Base-by-base conservation (phyloP, 2,797 vertebrate genomes). In the Craterocephalus amniculus region DNA sequence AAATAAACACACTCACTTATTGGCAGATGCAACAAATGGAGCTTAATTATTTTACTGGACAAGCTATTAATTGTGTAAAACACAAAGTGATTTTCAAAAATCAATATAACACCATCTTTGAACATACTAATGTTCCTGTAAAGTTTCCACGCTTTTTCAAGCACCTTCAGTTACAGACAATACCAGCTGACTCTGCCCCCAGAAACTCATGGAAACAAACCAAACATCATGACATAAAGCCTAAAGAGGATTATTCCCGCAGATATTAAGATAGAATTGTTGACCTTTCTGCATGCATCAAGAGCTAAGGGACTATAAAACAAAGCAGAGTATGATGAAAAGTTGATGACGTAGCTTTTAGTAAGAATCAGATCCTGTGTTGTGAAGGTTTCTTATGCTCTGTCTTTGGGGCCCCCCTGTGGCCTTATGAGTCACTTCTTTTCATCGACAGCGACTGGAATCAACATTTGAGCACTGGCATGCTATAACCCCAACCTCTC, bases 321-420 rank as follows among this genome's bases (percentile, higher is more conserved):
- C 60, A 64, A 16, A 36, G 20, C 4, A 58, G 35, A 62, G 34
- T 18, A 65, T 9, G 12, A 36, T 10, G 40, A 58, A 58, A 40
- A 79, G 58, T 55, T 32, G 24, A 59, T 63, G 73, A 20, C 45
- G 14, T 49, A 48, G 77, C 59, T 56, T 40, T 60, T 9, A 43
- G 24, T 48, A 36, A 72, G 63, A 72, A 36, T 27, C 45, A 1
- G 59, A 31, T 48, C 57, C 9, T 66, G 58, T 74, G 67, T 75
- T 76, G 57, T 70, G 22, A 35, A 71, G 74, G 64, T 61, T 67
- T 31, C 57, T 82, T 54, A 73, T 81, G 81, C 73, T 67, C 84
- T 78, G 89, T 93, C 92, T 94, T 88, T 94, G 90, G 91, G 88
- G 90, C 93, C 93, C 93, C 91, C 93, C 86, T 92, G 93, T 94